phyloP scores from a whole-genome alignment of 1,140 invertebrate genomes.

The Drosophila orosa region DNA sequence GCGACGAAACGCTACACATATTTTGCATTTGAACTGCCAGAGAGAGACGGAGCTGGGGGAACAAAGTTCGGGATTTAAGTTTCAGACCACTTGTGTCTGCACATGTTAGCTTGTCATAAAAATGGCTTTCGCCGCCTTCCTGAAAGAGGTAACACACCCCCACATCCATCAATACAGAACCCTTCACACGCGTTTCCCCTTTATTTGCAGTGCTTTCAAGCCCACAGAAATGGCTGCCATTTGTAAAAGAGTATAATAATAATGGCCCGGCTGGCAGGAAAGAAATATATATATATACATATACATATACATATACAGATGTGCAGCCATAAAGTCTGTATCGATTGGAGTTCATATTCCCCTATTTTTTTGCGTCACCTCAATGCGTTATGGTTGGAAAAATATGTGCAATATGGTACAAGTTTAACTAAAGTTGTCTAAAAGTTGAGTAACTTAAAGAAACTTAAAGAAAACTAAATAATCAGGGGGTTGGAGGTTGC shows the following conservation, averaged over 20 bases:
- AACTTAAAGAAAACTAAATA: not conserved
- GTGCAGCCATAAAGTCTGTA: slow-evolving; percentile 10
- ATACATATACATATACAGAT: slow-evolving; percentile 1
- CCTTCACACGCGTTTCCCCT: not conserved
- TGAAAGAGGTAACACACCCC: slow-evolving; percentile 26
- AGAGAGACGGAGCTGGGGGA: not conserved
- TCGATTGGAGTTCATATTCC: slow-evolving; percentile 23
- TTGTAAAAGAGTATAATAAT: slow-evolving; percentile 36
- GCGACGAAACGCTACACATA: slow-evolving; percentile 9
- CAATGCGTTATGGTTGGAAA: slow-evolving; percentile 1
- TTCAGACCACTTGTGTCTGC: slow-evolving; percentile 34
- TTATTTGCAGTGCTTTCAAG: slow-evolving; percentile 40
- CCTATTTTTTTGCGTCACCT: not conserved
- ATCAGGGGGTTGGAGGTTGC: no score
- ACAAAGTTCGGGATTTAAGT: slow-evolving; percentile 37
- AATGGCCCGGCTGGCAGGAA: slow-evolving; percentile 7
- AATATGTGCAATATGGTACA: slow-evolving; percentile 4
- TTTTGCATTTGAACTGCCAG: slow-evolving; percentile 29
- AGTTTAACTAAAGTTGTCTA: not conserved
- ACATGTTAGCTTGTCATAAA: slow-evolving; percentile 28
- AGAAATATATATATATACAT: slow-evolving; percentile 19
- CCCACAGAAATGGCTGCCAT: slow-evolving; percentile 33
- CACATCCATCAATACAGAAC: slow-evolving; percentile 13
- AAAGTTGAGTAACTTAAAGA: not conserved
- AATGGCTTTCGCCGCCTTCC: slow-evolving; percentile 22